Base-by-base conservation (phyloP, 1,140 invertebrate species). In the Mylabris phalerata region DNA sequence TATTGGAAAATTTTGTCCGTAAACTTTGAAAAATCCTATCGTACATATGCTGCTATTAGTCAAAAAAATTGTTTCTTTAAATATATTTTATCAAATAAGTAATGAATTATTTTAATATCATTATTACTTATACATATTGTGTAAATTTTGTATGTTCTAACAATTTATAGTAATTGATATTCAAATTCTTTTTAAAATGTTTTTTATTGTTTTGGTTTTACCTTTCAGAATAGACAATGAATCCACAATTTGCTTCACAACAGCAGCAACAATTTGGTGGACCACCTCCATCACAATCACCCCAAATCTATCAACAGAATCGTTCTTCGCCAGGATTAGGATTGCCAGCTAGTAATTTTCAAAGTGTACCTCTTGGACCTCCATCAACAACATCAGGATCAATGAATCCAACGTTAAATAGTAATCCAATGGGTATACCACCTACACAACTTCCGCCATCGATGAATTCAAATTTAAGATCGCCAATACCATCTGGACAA, bases 401-500 rank as follows among this genome's bases (percentile, higher is more conserved):
- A 48, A 13, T 24, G 46, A 43, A 48, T 43, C 54, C 19, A 32
- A 49, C 60, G 52, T 13, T 55, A 45, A 40, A 45, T 38, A 54
- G 11, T 41, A 48, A 48, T n/a, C 48, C 41, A 39, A 26, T 24
- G 3, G 49, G 25, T 48, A 2, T 50, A 48, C 43, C 39, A 27
- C 52, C 61, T 43, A 7, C 41, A 42, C 9, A 42, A 2, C 41
- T 11, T 10, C 9, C 41, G 0, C 41, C 9, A 10, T 40, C 10
- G 6, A 10, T 10, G 10, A 6, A 6, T 7, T 40, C 39, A 9
- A 42, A 42, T 11, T 7, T 42, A 4, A 42, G 11, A 42, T 42
- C 41, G 10, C 41, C 9, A 42, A 42, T 42, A 10, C 74, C 75
- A 44, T 70, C 74, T 52, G 71, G 71, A 4, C 75, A 77, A 59